Evolutionary conservation across 1,140 invertebrate genomes (phyloP).

Genomic region (Penaeus indicus): DNA sequence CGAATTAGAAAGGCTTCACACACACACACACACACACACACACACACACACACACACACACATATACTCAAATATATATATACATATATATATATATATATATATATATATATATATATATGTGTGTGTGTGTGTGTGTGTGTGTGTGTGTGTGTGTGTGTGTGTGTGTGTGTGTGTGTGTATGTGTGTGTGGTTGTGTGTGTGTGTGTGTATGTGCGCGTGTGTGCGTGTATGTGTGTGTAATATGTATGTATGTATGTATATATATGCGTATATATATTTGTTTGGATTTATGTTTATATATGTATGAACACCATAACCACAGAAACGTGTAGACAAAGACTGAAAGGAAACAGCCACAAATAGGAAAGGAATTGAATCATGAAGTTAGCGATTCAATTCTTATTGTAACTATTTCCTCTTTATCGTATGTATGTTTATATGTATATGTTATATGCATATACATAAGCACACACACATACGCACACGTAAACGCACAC

Average conservation of each 20-base stretch:
- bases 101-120: not conserved
- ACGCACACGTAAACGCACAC: too few relatives aligned
- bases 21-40: constrained; percentile 14
- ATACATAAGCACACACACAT: not conserved
- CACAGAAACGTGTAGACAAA: too few relatives aligned
- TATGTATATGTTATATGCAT: not conserved
- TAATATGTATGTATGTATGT: constrained; percentile 1
- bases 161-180: not conserved
- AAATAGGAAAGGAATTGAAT: too few relatives aligned
- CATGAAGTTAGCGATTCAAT: too few relatives aligned
- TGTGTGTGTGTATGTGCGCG: not conserved
- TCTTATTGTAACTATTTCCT: too few relatives aligned
- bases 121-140: too few relatives aligned
- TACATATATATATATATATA: not conserved
- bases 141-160: too few relatives aligned
- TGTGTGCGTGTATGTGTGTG: too few relatives aligned
- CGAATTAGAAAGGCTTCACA: not conserved
- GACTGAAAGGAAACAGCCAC: too few relatives aligned
- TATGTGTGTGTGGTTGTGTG: not conserved
- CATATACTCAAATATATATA: not conserved
- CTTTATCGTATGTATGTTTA: not conserved
- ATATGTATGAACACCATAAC: not conserved
- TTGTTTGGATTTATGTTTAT: not conserved
- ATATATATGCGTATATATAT: not conserved
- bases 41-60: constrained; percentile 14